Conservation (phyloP, 2,888 invertebrate genomes). For the Unio pictorum region DNA sequence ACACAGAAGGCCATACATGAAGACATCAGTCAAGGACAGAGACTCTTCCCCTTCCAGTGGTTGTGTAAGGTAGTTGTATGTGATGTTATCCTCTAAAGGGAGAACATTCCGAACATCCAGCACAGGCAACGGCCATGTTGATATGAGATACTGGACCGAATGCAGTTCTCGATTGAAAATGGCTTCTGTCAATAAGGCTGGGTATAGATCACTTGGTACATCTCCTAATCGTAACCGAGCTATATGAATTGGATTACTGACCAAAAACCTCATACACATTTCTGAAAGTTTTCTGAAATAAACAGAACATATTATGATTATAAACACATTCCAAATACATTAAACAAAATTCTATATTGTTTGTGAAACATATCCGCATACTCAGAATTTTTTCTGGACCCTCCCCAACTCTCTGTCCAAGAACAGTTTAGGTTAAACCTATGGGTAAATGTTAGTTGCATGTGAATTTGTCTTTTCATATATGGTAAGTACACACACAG, state of each 20-base stretch:
- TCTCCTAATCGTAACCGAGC: slow-evolving; percentile 10
- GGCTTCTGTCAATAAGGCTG: slow-evolving; percentile 56
- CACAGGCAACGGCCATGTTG: slow-evolving; percentile 56
- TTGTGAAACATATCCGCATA: no score
- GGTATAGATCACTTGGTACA: slow-evolving; percentile 57
- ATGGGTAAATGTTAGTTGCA: no score
- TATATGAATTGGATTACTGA: slow-evolving; percentile 37
- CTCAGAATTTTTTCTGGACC: no score
- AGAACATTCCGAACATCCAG: slow-evolving; percentile 53
- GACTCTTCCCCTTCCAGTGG: slow-evolving; percentile 51
- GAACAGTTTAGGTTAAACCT: no score
- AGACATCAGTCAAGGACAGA: slow-evolving; percentile 53
- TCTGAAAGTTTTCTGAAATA: slow-evolving; percentile 48
- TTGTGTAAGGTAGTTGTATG: slow-evolving; percentile 52
- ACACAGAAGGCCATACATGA: slow-evolving; percentile 61
- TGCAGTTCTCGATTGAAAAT: slow-evolving; percentile 58
- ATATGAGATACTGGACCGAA: slow-evolving; percentile 56
- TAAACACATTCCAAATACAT: no score
- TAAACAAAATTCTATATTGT: no score
- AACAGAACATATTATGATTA: background rate
- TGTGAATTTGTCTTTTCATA: no score
- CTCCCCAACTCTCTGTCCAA: no score
- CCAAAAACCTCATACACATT: slow-evolving; percentile 51
- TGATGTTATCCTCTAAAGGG: slow-evolving; percentile 55
- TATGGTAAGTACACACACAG: no score